Evolutionary conservation across 2,113 vertebrate genomes (phyloP).

Genomic region (Himantopus leucocephalus): DNA sequence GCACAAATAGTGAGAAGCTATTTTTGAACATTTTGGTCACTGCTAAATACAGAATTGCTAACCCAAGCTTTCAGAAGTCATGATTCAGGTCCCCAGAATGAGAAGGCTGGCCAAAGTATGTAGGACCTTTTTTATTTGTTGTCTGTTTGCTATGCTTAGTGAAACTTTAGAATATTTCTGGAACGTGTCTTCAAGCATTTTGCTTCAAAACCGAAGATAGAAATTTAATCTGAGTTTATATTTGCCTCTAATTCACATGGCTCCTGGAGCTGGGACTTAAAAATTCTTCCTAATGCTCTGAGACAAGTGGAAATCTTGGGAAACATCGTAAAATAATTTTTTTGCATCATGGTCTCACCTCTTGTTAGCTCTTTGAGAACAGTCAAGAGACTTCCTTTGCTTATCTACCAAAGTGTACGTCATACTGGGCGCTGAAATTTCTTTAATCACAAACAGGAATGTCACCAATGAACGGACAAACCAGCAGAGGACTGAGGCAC

Average conservation of each 20-base stretch:
- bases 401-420: background rate
- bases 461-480: background rate
- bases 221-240: background rate
- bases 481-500: background rate
- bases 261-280: background rate
- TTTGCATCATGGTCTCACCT: background rate
- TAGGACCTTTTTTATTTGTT: background rate
- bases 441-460: background rate
- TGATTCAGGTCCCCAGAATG: conserved; percentile 34
- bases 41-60: conserved; percentile 53
- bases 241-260: background rate
- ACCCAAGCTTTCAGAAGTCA: conserved; percentile 37
- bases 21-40: conserved; percentile 56
- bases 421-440: background rate
- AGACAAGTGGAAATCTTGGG: background rate
- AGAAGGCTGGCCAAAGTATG: background rate
- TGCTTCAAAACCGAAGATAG: background rate
- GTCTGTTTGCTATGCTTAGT: background rate
- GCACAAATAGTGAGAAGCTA: conserved; percentile 30
- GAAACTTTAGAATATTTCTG: background rate
- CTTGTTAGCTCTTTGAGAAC: background rate
- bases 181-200: background rate
- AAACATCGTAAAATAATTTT: background rate
- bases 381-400: background rate
- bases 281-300: background rate